Conservation (phyloP, 2,797 vertebrate genomes). For the Pagetopsis macropterus region DNA sequence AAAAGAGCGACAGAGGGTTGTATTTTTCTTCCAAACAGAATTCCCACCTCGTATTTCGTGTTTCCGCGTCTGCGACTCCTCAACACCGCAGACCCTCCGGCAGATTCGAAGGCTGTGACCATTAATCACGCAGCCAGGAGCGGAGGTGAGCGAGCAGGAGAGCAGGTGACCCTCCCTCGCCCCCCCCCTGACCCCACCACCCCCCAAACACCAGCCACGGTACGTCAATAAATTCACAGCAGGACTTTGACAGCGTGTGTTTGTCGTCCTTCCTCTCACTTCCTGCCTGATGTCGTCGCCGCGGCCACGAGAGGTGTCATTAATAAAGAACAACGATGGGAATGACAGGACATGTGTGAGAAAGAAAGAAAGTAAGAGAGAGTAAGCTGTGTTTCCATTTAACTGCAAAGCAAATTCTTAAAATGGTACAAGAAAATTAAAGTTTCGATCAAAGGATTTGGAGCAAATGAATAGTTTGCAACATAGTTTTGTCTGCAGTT, state of each 20-base stretch:
- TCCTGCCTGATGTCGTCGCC: constrained; percentile 47
- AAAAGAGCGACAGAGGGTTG: constrained; percentile 49
- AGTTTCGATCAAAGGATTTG: no score
- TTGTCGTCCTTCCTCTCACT: constrained; percentile 38
- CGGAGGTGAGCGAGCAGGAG: constrained; percentile 53
- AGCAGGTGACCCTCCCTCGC: constrained; percentile 56
- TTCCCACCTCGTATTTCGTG: constrained; percentile 56
- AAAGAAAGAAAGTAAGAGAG: no score
- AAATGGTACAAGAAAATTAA: no score
- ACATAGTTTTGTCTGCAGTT: no score
- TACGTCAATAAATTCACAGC: constrained; percentile 57
- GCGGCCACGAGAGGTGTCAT: not conserved
- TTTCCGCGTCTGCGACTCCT: constrained; percentile 67
- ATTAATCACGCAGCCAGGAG: constrained; percentile 67
- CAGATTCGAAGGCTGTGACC: constrained; percentile 27
- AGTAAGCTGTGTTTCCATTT: no score
- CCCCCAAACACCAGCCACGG: constrained; percentile 21
- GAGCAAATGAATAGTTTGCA: no score
- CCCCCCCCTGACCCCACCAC: constrained; percentile 21
- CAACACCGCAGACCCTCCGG: constrained; percentile 62
- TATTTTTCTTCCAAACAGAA: constrained; percentile 58
- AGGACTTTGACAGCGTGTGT: constrained; percentile 38
- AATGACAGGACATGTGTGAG: not conserved
- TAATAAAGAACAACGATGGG: constrained; percentile 19
- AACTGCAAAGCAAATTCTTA: no score